phyloP scores from a whole-genome alignment of 2,113 vertebrate species.

The Sturnira hondurensis region DNA sequence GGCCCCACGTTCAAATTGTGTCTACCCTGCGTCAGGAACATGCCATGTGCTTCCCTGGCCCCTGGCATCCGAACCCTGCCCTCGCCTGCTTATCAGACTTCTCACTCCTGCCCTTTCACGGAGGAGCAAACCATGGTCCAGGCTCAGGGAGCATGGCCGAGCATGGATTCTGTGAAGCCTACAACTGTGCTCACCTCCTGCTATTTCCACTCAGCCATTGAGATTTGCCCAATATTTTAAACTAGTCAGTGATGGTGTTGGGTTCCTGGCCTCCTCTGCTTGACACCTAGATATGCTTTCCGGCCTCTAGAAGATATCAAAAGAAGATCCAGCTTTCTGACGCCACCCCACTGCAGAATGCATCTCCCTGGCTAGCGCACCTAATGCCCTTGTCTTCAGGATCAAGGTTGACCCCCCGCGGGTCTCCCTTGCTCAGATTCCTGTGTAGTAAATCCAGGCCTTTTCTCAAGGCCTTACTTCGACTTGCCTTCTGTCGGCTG shows the following conservation, averaged over 20 bases:
- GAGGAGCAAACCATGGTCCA: background rate
- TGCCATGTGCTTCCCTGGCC: accelerated
- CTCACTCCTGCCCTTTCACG: background rate
- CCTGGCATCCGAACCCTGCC: accelerated
- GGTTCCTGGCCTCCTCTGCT: background rate
- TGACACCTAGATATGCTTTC: background rate
- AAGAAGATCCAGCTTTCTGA: background rate
- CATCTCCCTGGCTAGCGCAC: background rate
- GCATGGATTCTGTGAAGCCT: background rate
- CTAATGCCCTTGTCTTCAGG: background rate
- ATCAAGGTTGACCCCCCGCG: background rate
- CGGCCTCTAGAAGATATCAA: background rate
- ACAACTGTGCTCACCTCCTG: accelerated
- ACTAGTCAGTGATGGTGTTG: background rate
- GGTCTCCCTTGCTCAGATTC: background rate
- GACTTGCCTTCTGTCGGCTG: background rate
- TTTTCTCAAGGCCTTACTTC: background rate
- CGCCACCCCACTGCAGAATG: background rate
- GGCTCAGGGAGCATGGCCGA: background rate
- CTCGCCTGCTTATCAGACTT: accelerated
- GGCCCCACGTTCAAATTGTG: background rate
- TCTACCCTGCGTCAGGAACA: background rate
- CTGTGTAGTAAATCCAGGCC: background rate
- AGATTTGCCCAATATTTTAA: background rate
- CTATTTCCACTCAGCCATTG: background rate